Evolutionary conservation across 1,140 invertebrate species (phyloP).

Genomic region (Cylas formicarius): DNA sequence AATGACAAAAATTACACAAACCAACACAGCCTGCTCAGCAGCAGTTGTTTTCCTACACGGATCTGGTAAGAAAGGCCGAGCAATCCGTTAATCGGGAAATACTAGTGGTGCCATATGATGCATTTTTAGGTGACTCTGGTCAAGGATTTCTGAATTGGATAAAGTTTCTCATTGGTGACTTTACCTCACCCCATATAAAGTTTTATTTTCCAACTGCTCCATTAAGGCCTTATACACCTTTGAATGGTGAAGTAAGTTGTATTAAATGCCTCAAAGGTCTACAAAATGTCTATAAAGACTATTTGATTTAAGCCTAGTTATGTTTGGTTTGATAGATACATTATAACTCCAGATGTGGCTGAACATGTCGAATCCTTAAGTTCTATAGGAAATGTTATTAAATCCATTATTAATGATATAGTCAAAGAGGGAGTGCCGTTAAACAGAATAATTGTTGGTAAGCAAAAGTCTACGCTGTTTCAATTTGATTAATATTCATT

Average conservation of each 20-base stretch:
- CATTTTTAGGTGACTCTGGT: slow-evolving; percentile 54
- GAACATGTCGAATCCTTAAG: slow-evolving; percentile 55
- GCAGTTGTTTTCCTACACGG: slow-evolving; percentile 57
- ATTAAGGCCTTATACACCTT: slow-evolving; percentile 56
- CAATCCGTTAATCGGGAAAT: slow-evolving; percentile 2
- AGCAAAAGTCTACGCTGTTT: slow-evolving; percentile 6
- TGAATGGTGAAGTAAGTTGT: slow-evolving; percentile 50
- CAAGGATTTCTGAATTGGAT: slow-evolving; percentile 57
- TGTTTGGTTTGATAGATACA: slow-evolving; percentile 65
- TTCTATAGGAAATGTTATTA: slow-evolving; percentile 49
- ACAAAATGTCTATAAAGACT: background rate
- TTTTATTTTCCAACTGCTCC: slow-evolving; percentile 66
- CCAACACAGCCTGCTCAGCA: slow-evolving; percentile 43
- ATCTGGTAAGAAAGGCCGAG: slow-evolving; percentile 44
- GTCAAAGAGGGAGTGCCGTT: slow-evolving; percentile 53
- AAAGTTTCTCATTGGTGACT: slow-evolving; percentile 50
- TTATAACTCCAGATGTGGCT: slow-evolving; percentile 50
- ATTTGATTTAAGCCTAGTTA: slow-evolving; percentile 43
- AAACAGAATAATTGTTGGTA: slow-evolving; percentile 59
- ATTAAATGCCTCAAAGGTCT: slow-evolving; percentile 2
- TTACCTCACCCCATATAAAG: slow-evolving; percentile 56
- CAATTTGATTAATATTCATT: slow-evolving; percentile 18
- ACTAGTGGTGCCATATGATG: slow-evolving; percentile 16
- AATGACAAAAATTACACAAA: slow-evolving; percentile 25
- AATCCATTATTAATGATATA: slow-evolving; percentile 56